A percentile compares a stretch with the other conserved stretches of the same genome.
Conservation (phyloP, 2,797 vertebrate genomes). For the Emys orbicularis region DNA sequence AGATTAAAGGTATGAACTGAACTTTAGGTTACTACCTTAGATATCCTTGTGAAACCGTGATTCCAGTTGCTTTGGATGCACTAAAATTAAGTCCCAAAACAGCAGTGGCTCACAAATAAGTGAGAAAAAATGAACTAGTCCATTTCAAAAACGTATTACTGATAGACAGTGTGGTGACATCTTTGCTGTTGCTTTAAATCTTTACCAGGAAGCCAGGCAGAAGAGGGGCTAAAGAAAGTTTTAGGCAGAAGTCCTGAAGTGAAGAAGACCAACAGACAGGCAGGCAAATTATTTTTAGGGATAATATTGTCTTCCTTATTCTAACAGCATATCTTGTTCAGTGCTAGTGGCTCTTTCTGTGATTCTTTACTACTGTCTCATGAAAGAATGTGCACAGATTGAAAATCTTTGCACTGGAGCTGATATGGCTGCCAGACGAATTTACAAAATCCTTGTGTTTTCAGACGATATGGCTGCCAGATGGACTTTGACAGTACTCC, state of each 20-base stretch:
- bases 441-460: background rate
- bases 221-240: background rate
- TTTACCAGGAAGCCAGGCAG: background rate
- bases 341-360: background rate
- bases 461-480: background rate
- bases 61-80: background rate
- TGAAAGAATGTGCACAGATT: background rate
- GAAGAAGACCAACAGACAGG: background rate
- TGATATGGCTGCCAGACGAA: background rate
- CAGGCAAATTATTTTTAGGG: background rate
- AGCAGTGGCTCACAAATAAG: background rate
- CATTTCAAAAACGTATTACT: background rate
- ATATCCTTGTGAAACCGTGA: background rate
- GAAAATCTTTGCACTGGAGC: background rate
- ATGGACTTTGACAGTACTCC: background rate
- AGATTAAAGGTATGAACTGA: background rate
- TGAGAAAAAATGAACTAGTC: background rate
- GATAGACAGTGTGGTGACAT: background rate
- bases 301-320: background rate
- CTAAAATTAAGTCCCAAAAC: background rate
- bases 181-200: background rate
- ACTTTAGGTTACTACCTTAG: background rate
- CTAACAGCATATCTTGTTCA: background rate
- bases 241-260: background rate
- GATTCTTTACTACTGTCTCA: background rate